Evolutionary conservation across 2,888 invertebrate species (phyloP).

Genomic region (Erynnis tages): DNA sequence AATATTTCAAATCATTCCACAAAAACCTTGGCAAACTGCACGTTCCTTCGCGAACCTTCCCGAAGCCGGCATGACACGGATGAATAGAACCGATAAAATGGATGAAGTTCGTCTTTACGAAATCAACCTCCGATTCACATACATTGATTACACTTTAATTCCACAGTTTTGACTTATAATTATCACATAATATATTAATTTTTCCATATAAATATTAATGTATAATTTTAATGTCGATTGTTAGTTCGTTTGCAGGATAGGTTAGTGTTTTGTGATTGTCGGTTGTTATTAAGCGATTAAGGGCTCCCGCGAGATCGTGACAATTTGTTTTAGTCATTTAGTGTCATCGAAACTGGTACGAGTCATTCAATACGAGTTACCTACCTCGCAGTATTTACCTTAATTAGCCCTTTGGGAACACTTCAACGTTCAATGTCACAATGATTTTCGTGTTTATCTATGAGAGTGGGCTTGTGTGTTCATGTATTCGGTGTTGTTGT

Average conservation of each 20-base stretch:
- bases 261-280: background rate
- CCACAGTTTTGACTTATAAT: background rate
- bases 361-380: slow-evolving; percentile 4
- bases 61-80: slow-evolving; percentile 14
- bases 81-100: slow-evolving; percentile 5
- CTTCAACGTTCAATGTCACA: slow-evolving; percentile 7
- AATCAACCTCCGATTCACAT: too few species aligned
- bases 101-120: slow-evolving; percentile 1
- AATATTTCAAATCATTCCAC: background rate
- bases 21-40: background rate
- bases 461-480: background rate
- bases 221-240: background rate
- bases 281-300: background rate
- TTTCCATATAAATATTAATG: background rate
- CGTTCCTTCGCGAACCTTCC: slow-evolving; percentile 28
- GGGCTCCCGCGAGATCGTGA: background rate
- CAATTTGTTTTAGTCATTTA: background rate
- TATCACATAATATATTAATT: background rate
- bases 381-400: slow-evolving; percentile 4
- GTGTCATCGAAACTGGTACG: background rate
- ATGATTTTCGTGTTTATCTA: background rate
- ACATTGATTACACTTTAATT: too few species aligned
- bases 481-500: background rate
- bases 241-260: background rate
- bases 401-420: slow-evolving; percentile 4